Evolutionary conservation across 2,888 invertebrate genomes (phyloP).

Genomic region (Halictus ligatus): DNA sequence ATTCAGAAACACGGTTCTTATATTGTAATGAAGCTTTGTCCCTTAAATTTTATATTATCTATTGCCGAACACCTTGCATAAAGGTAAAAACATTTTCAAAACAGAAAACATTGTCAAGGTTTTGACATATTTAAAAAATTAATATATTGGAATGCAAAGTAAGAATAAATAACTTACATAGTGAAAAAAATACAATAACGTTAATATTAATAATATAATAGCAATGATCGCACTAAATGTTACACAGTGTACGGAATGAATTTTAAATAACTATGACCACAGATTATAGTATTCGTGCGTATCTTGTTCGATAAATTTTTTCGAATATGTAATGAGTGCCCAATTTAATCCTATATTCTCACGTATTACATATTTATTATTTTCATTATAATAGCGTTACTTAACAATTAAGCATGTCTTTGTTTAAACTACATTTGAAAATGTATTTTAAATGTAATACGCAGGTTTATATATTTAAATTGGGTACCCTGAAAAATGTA

Average conservation of each 20-base stretch:
- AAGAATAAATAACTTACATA: conserved; percentile 82
- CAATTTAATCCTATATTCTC: conserved; percentile 35
- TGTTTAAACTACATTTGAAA: conserved; percentile 7
- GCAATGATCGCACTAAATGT: conserved; percentile 66
- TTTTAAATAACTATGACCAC: conserved; percentile 82
- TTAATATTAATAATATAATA: conserved; percentile 70
- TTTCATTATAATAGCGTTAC: conserved; percentile 1
- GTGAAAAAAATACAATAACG: conserved; percentile 78
- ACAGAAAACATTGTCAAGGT: conserved; percentile 62
- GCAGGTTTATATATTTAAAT: conserved; percentile 25
- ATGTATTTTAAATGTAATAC: conserved; percentile 13
- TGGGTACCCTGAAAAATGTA: conserved; percentile 30
- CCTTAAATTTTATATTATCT: not conserved
- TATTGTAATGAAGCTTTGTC: not conserved
- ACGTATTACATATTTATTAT: conserved; percentile 3
- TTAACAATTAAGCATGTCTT: conserved; percentile 18
- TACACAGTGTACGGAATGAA: conserved; percentile 77
- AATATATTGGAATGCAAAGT: conserved; percentile 81
- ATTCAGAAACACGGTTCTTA: not conserved
- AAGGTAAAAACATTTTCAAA: conserved; percentile 47
- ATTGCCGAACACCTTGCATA: conserved; percentile 7
- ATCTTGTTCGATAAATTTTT: conserved; percentile 40
- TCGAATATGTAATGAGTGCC: conserved; percentile 40
- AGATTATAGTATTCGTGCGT: conserved; percentile 78
- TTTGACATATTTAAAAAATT: conserved; percentile 40